Percentiles rank a stretch among this genome's conserved stretches.
Conservation (phyloP, 2,888 invertebrate genomes). For the Encarsia formosa region DNA sequence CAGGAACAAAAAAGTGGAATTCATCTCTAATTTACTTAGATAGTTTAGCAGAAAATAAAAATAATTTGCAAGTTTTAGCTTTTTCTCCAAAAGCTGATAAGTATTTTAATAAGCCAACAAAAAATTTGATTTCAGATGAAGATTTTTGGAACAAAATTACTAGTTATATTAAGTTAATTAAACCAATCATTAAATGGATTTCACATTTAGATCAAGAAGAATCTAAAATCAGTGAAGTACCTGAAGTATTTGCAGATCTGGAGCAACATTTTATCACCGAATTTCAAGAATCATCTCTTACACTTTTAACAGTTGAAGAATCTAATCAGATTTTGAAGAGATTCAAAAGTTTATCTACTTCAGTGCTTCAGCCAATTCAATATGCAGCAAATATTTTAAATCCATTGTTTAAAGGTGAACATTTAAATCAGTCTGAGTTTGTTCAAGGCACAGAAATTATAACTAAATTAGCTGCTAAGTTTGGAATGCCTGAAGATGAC, state of each 20-base stretch:
- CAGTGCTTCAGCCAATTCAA: conserved; percentile 30
- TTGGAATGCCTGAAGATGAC: conserved; percentile 25
- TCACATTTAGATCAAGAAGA: conserved; percentile 28
- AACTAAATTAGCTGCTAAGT: conserved; percentile 24
- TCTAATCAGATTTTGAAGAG: conserved; percentile 25
- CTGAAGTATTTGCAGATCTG: conserved; percentile 30
- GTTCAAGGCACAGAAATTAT: conserved; percentile 30
- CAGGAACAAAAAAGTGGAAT: conserved; percentile 30
- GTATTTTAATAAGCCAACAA: conserved; percentile 21
- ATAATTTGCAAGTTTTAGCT: conserved; percentile 31
- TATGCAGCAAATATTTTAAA: conserved; percentile 33
- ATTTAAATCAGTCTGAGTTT: conserved; percentile 23
- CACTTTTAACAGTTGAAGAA: conserved; percentile 24
- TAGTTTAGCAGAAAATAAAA: conserved; percentile 30
- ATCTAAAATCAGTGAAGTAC: conserved; percentile 30
- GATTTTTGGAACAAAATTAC: conserved; percentile 28
- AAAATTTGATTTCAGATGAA: conserved; percentile 26
- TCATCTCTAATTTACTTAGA: conserved; percentile 31
- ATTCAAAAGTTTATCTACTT: conserved; percentile 26
- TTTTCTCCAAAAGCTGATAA: conserved; percentile 28
- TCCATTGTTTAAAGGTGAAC: conserved; percentile 30
- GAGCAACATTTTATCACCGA: conserved; percentile 29
- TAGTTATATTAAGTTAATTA: conserved; percentile 24
- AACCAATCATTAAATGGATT: conserved; percentile 29
- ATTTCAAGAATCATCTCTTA: conserved; percentile 23